Evolutionary conservation across 2,888 invertebrate genomes (phyloP), one percentile per base, ranked within the genome.

Genomic region (Adelphocoris suturalis): DNA sequence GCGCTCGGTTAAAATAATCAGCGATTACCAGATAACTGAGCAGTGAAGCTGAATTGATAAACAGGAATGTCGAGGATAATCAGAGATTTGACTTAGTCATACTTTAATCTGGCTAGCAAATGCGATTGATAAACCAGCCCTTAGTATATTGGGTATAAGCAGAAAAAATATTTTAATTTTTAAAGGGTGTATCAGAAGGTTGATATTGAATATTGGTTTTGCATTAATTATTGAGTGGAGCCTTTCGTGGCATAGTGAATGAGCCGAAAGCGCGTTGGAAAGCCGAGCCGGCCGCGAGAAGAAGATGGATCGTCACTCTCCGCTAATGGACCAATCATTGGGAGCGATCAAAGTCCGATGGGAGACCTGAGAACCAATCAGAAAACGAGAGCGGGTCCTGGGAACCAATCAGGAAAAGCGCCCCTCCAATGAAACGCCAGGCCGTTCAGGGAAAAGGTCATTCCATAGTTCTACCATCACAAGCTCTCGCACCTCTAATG

Each of bases 351-450:
- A 68, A 68, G 68, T 23, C 68, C 19, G 19, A 37, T 12, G 68
- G 27, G 23, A 68, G 68, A 68, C 68, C 68, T 68, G 68, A 68
- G 68, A 68, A 23, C 68, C 68, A 68, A 68, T 68, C 68, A 68
- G 68, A 68, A 68, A 68, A 68, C 23, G 68, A 68, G 68, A 68
- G 68, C 23, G 68, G 23, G 23, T 23, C 23, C 23, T 23, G 68
- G 11, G 68, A 68, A 68, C 68, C 68, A 68, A 68, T 68, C 68
- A 68, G 23, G 27, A 9, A 23, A 19, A 68, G 9, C 7, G 68
- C 57, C 16, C 23, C 68, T 9, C 27, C 23, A 61, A 68, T 68
- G 68, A 68, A 19, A 61, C 61, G 61, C 52, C 52, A 13, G 61
- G 68, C 68, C 68, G 19, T 27, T 19, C n/a, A n/a, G 52, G 52